phyloP scores from a whole-genome alignment of 2,888 invertebrate species.

The Dascillus cervinus region DNA sequence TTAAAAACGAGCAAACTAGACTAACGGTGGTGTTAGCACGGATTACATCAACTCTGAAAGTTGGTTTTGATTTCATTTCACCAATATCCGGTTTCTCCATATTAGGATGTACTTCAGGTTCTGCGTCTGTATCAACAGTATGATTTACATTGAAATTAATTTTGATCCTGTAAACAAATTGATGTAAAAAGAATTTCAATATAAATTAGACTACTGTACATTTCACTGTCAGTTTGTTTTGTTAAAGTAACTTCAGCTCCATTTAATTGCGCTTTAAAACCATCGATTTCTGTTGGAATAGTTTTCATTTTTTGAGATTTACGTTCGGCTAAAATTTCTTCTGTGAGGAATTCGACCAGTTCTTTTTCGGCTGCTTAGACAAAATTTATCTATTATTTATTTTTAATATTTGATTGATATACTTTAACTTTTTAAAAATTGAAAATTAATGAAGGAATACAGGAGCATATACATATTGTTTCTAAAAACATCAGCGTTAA shows the following conservation, averaged over 20 bases:
- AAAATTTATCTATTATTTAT: neutral
- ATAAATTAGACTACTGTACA: too few species aligned
- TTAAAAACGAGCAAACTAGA: slow-evolving; percentile 77
- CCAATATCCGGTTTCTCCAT: slow-evolving; percentile 66
- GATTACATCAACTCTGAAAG: slow-evolving; percentile 81
- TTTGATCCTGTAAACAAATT: slow-evolving; percentile 54
- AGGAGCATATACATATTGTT: too few species aligned
- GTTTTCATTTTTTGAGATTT: slow-evolving; percentile 70
- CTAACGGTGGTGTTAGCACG: slow-evolving; percentile 71
- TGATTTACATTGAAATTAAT: slow-evolving; percentile 91
- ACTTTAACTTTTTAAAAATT: too few species aligned
- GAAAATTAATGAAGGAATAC: too few species aligned
- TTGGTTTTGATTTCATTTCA: slow-evolving; percentile 86
- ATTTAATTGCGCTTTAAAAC: slow-evolving; percentile 69
- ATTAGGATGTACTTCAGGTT: slow-evolving; percentile 54
- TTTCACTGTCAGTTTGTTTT: slow-evolving; percentile 64
- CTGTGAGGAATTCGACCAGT: slow-evolving; percentile 82
- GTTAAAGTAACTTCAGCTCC: slow-evolving; percentile 80
- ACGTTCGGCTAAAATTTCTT: slow-evolving; percentile 89
- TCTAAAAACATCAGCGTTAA: too few species aligned
- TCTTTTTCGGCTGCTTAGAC: slow-evolving; percentile 67
- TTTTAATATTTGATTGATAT: neutral
- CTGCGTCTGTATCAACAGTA: slow-evolving; percentile 78
- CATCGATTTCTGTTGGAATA: slow-evolving; percentile 69
- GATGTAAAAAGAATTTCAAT: too few species aligned